Conservation (phyloP, 53 echinoderm and acorn worm species). For the Echinometra lucunter region DNA sequence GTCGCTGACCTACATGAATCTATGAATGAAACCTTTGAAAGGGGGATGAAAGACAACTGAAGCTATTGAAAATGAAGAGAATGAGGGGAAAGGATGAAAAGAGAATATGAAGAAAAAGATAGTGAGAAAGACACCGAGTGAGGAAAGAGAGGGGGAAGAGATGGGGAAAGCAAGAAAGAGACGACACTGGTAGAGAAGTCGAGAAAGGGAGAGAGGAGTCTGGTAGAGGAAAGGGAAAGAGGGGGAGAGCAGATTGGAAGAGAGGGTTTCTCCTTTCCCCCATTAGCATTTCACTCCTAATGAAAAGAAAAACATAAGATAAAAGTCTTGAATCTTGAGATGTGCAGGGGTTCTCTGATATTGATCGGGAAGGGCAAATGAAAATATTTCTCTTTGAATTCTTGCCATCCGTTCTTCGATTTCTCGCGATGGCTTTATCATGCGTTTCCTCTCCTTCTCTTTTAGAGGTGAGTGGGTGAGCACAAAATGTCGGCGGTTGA, state of each 20-base stretch:
- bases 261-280: background rate
- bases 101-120: background rate
- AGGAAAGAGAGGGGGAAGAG: background rate
- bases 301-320: background rate
- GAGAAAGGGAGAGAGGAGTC: background rate
- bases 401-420: constrained; percentile 46
- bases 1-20: background rate
- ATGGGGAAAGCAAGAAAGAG: background rate
- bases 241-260: background rate
- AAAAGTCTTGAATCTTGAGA: background rate
- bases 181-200: background rate
- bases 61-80: background rate
- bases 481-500: constrained; percentile 21
- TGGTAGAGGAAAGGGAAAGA: background rate
- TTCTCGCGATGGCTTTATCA: constrained; percentile 30
- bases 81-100: background rate
- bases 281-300: background rate
- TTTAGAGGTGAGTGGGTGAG: constrained; percentile 28
- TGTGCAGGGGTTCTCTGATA: background rate
- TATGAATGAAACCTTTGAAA: background rate
- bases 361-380: constrained; percentile 45
- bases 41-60: background rate
- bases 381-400: constrained; percentile 37
- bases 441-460: constrained; percentile 30
- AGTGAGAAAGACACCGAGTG: background rate